Evolutionary conservation across 2,888 invertebrate genomes (phyloP), one percentile per base, ranked within the genome.

Genomic region (Aethes cnicana): DNA sequence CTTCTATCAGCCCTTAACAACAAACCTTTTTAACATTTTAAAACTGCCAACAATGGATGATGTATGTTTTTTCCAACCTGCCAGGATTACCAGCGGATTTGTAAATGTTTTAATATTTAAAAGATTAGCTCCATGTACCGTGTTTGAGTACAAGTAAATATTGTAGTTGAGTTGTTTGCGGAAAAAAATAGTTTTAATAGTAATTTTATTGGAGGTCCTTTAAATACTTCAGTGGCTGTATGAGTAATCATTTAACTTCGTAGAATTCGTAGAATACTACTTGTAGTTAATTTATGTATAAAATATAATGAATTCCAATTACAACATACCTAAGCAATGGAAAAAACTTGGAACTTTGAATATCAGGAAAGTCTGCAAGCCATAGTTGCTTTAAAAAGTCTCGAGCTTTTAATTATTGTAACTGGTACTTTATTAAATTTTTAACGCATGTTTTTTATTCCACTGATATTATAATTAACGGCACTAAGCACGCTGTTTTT

Each of bases 101-200:
- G 74, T 80, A 85, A 88, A 88, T 88, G 87, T 87, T 87, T 87
- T 84, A 87, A 87, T 88, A 81, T 87, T 89, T 88, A 88, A 85
- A 74, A 82, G 89, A 88, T 89, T 88, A 89, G 64, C 80, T 80
- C 81, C 87, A 79, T 87, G 84, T 88, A 69, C 60, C 59, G 63
- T 58, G 54, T 62, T 76, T 69, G 66, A 65, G 70, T 67, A 53
- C 64, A 74, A 62, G 77, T 72, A 81, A 83, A 83, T 81, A 81
- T 81, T 81, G 72, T 66, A 49, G 55, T 74, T 68, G 63, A 76
- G 72, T 63, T 77, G 58, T 82, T 81, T 82, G 75, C 69, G 8
- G 2, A 66, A 65, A 47, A 62, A 63, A 72, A n/a, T n/a, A n/a
- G n/a, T 78, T 72, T 69, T 55, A 42, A 54, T n/a, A n/a, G n/a